These are phyloP conservation scores for Polyommatus iphigenia DNA, from an alignment of 2,888 invertebrate genomes.

Conservation along the genomic window DNA sequence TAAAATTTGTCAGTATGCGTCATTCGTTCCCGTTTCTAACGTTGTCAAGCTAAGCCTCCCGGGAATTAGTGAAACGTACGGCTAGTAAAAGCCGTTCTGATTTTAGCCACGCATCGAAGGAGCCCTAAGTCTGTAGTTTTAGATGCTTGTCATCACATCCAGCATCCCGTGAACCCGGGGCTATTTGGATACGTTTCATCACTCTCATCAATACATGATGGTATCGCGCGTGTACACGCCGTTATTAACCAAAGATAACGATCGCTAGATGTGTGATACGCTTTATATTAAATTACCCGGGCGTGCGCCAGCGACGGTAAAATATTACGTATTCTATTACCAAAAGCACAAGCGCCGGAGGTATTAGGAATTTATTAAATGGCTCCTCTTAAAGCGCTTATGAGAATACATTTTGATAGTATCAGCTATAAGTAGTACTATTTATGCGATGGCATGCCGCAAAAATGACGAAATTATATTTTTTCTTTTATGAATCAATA, in stretches of 20 bases:
- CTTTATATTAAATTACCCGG: conserved; percentile 81
- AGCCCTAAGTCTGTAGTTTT: too few species aligned
- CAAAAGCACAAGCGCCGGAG: conserved; percentile 72
- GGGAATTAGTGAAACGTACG: too few species aligned
- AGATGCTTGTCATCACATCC: conserved; percentile 41
- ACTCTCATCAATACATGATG: conserved; percentile 75
- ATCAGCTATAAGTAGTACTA: too few species aligned
- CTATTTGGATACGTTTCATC: conserved; percentile 78
- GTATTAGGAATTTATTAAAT: conserved; percentile 49
- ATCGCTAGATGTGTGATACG: conserved; percentile 79
- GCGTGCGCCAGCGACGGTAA: conserved; percentile 79
- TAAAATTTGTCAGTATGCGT: too few species aligned
- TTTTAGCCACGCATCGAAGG: too few species aligned
- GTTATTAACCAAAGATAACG: conserved; percentile 76
- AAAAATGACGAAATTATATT: not conserved
- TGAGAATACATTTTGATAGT: not conserved
- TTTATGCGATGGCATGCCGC: not conserved
- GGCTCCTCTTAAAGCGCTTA: not conserved
- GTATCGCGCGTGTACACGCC: conserved; percentile 75
- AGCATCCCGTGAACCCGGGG: conserved; percentile 73
- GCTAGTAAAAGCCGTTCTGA: too few species aligned
- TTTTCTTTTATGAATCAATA: too few species aligned
- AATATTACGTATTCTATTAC: conserved; percentile 78
- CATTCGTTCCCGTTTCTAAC: too few species aligned
- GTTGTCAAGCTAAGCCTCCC: too few species aligned